These are phyloP conservation scores for Erythrolamprus reginae DNA, from an alignment of 2,113 vertebrate species.

Conservation along the genomic window DNA sequence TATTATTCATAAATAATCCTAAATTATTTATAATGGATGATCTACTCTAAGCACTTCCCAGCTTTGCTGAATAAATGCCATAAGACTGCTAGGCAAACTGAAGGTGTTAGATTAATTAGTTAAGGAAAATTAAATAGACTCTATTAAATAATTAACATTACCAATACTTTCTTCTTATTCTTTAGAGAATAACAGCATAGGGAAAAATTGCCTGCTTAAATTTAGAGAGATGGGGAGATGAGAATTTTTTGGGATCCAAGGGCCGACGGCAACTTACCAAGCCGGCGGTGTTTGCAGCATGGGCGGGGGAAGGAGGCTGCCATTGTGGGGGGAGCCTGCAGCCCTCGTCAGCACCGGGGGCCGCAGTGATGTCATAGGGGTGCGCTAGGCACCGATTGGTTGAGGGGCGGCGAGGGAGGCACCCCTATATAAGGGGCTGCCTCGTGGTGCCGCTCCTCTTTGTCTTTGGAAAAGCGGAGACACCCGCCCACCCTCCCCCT, in stretches of 20 bases:
- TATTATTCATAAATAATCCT: background rate
- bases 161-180: slow-evolving; percentile 10
- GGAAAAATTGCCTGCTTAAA: background rate
- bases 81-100: background rate
- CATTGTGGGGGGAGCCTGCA: no score
- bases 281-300: no score
- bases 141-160: slow-evolving; percentile 17
- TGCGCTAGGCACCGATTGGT: no score
- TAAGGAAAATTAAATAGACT: background rate
- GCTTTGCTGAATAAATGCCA: slow-evolving; percentile 17
- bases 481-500: no score
- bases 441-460: no score
- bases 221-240: background rate
- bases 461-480: no score
- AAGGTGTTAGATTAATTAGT: slow-evolving; percentile 26
- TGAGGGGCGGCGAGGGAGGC: no score
- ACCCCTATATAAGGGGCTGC: no score
- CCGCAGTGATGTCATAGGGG: no score
- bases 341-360: no score
- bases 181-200: slow-evolving; percentile 4
- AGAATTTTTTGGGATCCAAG: background rate
- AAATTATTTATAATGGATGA: background rate
- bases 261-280: no score
- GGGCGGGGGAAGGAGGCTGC: no score
- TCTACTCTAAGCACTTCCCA: slow-evolving; percentile 27